phyloP scores from a whole-genome alignment of 2,113 vertebrate species.

The Erinaceus europaeus region DNA sequence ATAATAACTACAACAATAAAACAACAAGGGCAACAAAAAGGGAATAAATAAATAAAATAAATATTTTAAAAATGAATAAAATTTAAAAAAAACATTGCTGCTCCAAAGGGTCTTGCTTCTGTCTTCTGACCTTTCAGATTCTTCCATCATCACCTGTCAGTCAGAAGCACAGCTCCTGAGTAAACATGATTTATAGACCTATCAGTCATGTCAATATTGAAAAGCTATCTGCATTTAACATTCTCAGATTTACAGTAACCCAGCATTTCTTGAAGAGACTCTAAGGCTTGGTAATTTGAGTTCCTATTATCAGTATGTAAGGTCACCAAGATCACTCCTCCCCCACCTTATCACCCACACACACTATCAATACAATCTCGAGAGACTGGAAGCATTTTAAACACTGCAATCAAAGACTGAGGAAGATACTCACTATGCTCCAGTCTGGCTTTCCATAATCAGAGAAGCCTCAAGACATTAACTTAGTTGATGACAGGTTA shows the following conservation, averaged over 20 bases:
- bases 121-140: background rate
- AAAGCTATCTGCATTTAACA: too few relatives aligned
- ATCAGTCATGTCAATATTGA: too few relatives aligned
- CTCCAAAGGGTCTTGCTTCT: too few relatives aligned
- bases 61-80: too few relatives aligned
- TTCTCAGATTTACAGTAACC: background rate
- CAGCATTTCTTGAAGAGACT: background rate
- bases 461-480: background rate
- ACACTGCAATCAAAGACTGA: background rate
- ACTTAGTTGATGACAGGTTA: background rate
- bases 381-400: background rate
- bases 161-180: slow-evolving; percentile 62
- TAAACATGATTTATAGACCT: slow-evolving; percentile 57
- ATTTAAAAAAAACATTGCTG: too few relatives aligned
- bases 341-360: too few relatives aligned
- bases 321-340: background rate
- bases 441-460: background rate
- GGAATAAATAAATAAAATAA: too few relatives aligned
- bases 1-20: too few relatives aligned
- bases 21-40: too few relatives aligned
- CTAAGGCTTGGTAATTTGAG: background rate
- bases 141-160: slow-evolving; percentile 59
- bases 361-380: background rate
- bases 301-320: background rate
- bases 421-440: background rate